These are phyloP conservation scores for Sebastes fasciatus DNA, from an alignment of 2,113 vertebrate species.

Conservation along the genomic window DNA sequence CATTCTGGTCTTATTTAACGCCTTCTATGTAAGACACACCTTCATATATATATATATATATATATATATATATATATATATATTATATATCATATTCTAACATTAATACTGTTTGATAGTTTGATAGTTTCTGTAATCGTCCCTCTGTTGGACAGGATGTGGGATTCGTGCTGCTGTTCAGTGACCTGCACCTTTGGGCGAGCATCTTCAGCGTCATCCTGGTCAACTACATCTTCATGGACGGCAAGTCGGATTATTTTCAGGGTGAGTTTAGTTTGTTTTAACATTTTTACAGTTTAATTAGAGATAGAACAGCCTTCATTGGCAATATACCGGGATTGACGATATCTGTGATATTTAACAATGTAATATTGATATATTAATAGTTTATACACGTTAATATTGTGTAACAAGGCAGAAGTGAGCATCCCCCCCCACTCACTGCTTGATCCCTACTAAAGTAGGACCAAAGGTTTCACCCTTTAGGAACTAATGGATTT, in stretches of 20 bases:
- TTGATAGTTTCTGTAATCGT: conserved; percentile 2
- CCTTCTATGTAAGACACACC: conserved; percentile 88
- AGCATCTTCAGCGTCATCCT: conserved; percentile 91
- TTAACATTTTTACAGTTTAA: neutral
- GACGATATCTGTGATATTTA: no score
- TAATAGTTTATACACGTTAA: no score
- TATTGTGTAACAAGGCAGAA: no score
- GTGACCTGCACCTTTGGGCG: conserved; percentile 86
- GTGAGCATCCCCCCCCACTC: no score
- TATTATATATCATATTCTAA: no score
- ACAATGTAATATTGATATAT: no score
- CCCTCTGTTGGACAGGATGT: conserved; percentile 78
- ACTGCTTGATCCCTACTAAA: no score
- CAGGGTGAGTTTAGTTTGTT: conserved; percentile 80
- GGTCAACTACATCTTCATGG: conserved; percentile 91
- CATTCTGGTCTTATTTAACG: conserved; percentile 89
- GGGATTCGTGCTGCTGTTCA: conserved; percentile 87
- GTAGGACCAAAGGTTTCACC: no score
- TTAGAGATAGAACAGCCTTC: neutral
- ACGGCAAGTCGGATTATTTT: conserved; percentile 91
- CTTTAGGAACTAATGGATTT: no score
- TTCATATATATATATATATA: no score
- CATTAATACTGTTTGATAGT: neutral
- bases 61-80: no score
- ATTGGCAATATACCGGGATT: no score